Evolutionary conservation across 2,113 vertebrate species (phyloP), one percentile per base, ranked within the genome.

Genomic region (Austrofundulus limnaeus): DNA sequence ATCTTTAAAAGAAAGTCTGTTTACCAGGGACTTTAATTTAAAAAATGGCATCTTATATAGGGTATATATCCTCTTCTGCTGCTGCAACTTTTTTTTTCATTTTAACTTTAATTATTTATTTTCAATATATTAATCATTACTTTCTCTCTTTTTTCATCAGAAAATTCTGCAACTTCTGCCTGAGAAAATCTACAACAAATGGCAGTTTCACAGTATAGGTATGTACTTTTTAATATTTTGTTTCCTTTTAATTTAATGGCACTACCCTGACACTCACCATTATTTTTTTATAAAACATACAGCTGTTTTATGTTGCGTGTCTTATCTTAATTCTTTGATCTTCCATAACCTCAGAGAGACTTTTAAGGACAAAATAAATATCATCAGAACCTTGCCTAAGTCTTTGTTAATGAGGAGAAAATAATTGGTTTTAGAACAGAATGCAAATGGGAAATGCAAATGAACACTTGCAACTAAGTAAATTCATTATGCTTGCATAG

Each of bases 171-270:
- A 99, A 78, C 94, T 95, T 71, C 94, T 99, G 78, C 97, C 97
- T 42, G 97, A 99, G 90, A 96, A 95, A 89, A 97, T 99, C 92
- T 96, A 95, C 93, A 96, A 90, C 86, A 93, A 95, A 85, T 99
- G 97, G 97, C 97, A 99, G 93, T 99, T 97, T 87, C 97, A 96
- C 93, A 98, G 97, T 90, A 98, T 98, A 95, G 97, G 97, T 98
- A 96, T 92, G 94, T 75, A 55, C 46, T 47, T 23, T n/a, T 0
- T 20, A 14, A 13, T 0, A 10, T 37, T 41, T 34, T 21, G 24
- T 24, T 7, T n/a, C n/a, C 9, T 1, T 28, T n/a, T 47, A 5
- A 66, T 43, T 17, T 55, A 19, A 47, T 39, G n/a, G 10, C 38
- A 17, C 2, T 11, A 17, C 2, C 31, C 48, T 10, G 46, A 46